Evolutionary conservation across 2,888 invertebrate genomes (phyloP), one percentile per base, ranked within the genome.

Genomic region (Drosophila planitibia): DNA sequence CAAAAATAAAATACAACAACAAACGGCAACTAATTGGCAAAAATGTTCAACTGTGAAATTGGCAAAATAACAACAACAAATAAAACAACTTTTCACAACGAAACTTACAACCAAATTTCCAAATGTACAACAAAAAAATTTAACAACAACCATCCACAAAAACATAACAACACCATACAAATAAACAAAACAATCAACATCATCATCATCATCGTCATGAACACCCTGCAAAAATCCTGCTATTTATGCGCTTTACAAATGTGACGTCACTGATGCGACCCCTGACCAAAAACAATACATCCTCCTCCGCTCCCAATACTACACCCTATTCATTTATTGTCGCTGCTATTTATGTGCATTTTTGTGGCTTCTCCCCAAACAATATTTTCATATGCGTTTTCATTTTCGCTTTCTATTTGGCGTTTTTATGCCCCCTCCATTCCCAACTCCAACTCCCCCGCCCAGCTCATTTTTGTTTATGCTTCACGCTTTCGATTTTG

Each of bases 401-500:
- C 81, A 86, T 83, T 88, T 83, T 78, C 89, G 83, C 84, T 78
- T 82, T 86, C 83, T 70, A 76, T 82, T 82, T 81, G 55, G 51
- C 52, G 57, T 65, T 57, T 60, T 67, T 70, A 61, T 79, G 69
- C 62, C 54, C 28, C 60, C 28, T 44, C 41, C 4, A n/a, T 12
- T 10, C 19, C 7, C 28, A 25, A 51, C 37, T 19, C n/a, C 41
- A 25, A 41, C 28, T 7, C 54, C 59, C 66, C 10, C 65, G 39
- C 5, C 68, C 33, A 54, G 44, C 16, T 58, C 62, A 66, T 69
- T 85, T 75, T 83, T 83, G 87, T 91, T 91, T 83, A 82, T 90
- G 85, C 91, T 91, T 88, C 81, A 86, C 91, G 92, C 88, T 88
- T 91, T 91, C 77, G 69, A 78, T 79, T 89, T 78, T 79, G 70